Evolutionary conservation across 2,113 vertebrate species (phyloP).

Genomic region (Ictidomys tridecemlineatus): DNA sequence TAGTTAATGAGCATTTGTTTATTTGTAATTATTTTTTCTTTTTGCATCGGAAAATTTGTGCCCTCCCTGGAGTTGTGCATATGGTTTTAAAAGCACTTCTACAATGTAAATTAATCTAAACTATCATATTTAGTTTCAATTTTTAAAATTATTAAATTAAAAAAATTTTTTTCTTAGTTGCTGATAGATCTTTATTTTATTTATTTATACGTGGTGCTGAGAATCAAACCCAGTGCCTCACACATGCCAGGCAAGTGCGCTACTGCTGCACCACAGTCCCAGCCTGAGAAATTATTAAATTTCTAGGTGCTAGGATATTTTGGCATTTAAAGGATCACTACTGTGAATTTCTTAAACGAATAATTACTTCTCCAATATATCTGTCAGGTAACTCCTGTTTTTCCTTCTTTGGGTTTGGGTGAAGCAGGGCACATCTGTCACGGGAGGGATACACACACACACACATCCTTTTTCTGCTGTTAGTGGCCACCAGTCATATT

Average conservation of each 20-base stretch:
- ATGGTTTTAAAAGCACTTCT: conserved; percentile 2
- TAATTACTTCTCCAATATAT: neutral
- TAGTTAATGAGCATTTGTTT: neutral
- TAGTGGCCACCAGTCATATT: neutral
- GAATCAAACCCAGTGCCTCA: no score
- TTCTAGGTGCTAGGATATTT: neutral
- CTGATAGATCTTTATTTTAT: no score
- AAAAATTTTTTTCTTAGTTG: no score
- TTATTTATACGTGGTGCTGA: no score
- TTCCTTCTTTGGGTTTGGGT: neutral
- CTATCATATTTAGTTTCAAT: neutral
- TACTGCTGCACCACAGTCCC: no score
- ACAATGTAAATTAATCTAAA: neutral
- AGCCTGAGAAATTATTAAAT: neutral
- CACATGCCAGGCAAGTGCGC: no score
- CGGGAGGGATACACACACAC: neutral
- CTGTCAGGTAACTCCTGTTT: neutral
- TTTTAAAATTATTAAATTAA: neutral
- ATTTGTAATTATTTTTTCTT: neutral
- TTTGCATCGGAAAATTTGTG: neutral
- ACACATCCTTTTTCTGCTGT: neutral
- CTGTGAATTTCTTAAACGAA: neutral
- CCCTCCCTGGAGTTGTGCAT: neutral
- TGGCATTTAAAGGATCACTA: neutral
- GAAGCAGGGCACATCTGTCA: neutral